Conservation (phyloP, 2,113 vertebrate species). For the Poicephalus gulielmi region DNA sequence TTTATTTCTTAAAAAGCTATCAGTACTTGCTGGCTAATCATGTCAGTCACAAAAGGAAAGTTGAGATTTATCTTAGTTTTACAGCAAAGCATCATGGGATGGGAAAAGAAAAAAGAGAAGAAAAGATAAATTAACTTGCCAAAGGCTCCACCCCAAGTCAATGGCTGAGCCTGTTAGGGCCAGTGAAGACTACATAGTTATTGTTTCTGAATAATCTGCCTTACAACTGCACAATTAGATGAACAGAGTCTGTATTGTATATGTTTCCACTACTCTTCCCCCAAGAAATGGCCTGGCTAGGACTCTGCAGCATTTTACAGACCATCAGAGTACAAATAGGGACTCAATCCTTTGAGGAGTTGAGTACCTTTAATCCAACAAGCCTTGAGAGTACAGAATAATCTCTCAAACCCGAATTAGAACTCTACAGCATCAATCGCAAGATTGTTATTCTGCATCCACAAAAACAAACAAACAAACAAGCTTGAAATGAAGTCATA, state of each 20-base stretch:
- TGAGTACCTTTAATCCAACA: background rate
- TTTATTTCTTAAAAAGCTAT: background rate
- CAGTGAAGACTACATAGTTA: background rate
- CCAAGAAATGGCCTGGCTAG: background rate
- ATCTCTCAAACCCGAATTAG: background rate
- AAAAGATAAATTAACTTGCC: background rate
- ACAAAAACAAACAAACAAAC: background rate
- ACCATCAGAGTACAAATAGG: background rate
- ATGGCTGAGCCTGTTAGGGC: background rate
- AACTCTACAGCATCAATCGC: background rate
- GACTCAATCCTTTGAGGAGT: background rate
- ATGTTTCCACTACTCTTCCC: background rate
- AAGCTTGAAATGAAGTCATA: background rate
- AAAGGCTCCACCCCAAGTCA: background rate
- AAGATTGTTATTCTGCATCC: background rate
- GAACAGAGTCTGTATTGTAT: background rate
- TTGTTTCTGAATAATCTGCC: background rate
- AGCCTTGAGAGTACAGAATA: background rate
- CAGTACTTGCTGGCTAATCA: background rate
- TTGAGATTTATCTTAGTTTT: background rate
- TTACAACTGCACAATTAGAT: background rate
- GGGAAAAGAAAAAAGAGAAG: background rate
- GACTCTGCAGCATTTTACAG: background rate
- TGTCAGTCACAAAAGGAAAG: background rate
- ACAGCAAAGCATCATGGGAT: background rate